Evolutionary conservation across 2,113 vertebrate genomes (phyloP), one percentile per base, ranked within the genome.

Genomic region (Leucopsar rothschildi): DNA sequence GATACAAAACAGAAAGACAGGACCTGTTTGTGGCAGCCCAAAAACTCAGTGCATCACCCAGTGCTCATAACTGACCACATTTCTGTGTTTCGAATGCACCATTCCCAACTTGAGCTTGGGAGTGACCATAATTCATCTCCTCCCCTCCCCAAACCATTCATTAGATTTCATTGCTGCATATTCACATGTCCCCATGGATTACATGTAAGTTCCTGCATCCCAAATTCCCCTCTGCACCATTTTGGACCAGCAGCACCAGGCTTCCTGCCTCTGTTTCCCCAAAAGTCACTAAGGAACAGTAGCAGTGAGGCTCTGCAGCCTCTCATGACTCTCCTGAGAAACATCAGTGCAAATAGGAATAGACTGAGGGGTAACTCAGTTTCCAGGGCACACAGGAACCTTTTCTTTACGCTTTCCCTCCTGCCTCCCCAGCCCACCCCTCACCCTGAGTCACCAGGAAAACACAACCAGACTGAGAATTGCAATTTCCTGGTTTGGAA

Each of bases 221-320:
- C 68, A 64, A 27, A 49, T 25, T 4, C 53, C 63, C 9, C 47
- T 59, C 63, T 60, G 77, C 44, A 28, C 45, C 12, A 4, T 18
- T 71, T 13, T 37, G 49, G 53, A 56, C 25, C 45, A 19, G 12
- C 35, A 45, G 5, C 79, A 10, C 21, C 25, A 4, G 4, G 66
- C 18, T 80, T 52, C 39, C 19, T 21, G 63, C 49, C 57, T 40
- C 39, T 4, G 0, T 15, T 55, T 45, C 33, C 33, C n/a, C 60
- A 19, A 0, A 11, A 35, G 35, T 65, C 64, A 11, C 19, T 3
- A 17, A 45, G 5, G 16, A 40, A 9, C 23, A 29, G 33, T 0
- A 39, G 35, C 60, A 27, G 19, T 44, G 69, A 31, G 50, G 86
- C 79, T 88, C 15, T 15, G 45, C 50, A 65, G 75, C 52, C 45